phyloP scores from a whole-genome alignment of 1,140 invertebrate species.

The Melitaea cinxia region DNA sequence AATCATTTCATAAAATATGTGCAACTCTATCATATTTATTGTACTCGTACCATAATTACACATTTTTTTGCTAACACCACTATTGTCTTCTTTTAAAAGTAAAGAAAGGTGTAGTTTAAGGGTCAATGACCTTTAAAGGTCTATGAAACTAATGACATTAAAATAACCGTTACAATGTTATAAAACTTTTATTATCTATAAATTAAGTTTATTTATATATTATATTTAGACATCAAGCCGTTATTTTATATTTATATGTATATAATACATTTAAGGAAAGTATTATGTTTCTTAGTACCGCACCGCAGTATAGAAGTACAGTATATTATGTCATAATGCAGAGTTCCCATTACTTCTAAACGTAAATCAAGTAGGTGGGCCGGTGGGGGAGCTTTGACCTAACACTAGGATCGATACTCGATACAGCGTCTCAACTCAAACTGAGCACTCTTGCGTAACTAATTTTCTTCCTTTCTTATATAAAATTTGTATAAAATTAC shows the following conservation, averaged over 20 bases:
- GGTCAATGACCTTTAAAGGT: too few species aligned
- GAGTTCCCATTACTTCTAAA: neutral
- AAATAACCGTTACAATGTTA: too few species aligned
- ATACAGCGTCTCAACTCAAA: conserved; percentile 8
- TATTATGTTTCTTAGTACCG: neutral
- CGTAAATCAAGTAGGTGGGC: neutral
- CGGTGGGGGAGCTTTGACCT: neutral
- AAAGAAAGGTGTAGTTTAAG: too few species aligned
- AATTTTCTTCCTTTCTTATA: too few species aligned
- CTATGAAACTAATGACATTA: too few species aligned
- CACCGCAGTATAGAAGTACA: neutral
- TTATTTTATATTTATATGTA: neutral
- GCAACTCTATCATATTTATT: neutral
- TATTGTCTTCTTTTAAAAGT: too few species aligned
- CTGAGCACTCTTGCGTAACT: too few species aligned
- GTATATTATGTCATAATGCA: conserved; percentile 10
- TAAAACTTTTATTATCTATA: too few species aligned
- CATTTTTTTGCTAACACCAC: too few species aligned
- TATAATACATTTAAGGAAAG: neutral
- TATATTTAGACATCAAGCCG: neutral
- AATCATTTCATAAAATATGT: conserved; percentile 1
- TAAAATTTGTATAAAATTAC: too few species aligned
- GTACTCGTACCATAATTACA: too few species aligned
- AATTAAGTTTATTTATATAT: neutral
- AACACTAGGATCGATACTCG: conserved; percentile 15